A percentile compares a stretch with the other conserved stretches of the same genome.
Conservation (phyloP, 2,888 invertebrate genomes). For the Nineta flava region DNA sequence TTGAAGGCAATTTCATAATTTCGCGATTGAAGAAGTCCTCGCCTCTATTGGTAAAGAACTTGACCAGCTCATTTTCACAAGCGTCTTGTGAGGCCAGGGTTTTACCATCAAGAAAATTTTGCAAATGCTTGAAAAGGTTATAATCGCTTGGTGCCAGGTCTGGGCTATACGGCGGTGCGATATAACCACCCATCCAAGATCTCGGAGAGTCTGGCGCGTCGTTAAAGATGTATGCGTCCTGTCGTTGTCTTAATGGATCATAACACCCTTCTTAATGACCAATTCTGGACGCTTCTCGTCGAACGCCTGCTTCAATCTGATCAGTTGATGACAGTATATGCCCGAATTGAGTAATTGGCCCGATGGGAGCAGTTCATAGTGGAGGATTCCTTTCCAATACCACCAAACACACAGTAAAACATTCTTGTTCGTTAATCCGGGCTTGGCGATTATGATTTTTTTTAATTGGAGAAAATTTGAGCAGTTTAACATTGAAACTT, state of each 20-base stretch:
- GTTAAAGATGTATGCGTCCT: slow-evolving; percentile 8
- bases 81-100: slow-evolving; percentile 11
- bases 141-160: slow-evolving; percentile 17
- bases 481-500: too few relatives aligned
- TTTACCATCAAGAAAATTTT: slow-evolving; percentile 12
- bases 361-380: too few relatives aligned
- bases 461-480: too few relatives aligned
- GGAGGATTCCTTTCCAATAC: too few relatives aligned
- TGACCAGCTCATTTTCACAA: slow-evolving; percentile 13
- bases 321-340: slow-evolving; percentile 14
- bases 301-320: too few relatives aligned
- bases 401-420: too few relatives aligned
- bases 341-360: slow-evolving; percentile 11
- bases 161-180: slow-evolving; percentile 15
- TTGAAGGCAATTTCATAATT: slow-evolving; percentile 12
- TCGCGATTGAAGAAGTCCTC: slow-evolving; percentile 12
- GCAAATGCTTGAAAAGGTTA: slow-evolving; percentile 17
- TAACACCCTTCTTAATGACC: slow-evolving; percentile 9
- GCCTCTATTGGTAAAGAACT: slow-evolving; percentile 14
- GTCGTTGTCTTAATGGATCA: slow-evolving; percentile 11
- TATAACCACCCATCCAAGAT: slow-evolving; percentile 14
- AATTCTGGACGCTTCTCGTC: slow-evolving; percentile 10
- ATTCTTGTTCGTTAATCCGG: too few relatives aligned
- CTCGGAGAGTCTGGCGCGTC: slow-evolving; percentile 14
- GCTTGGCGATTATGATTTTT: too few relatives aligned